Conservation (phyloP, 2,113 vertebrate species). For the Otocyon megalotis region DNA sequence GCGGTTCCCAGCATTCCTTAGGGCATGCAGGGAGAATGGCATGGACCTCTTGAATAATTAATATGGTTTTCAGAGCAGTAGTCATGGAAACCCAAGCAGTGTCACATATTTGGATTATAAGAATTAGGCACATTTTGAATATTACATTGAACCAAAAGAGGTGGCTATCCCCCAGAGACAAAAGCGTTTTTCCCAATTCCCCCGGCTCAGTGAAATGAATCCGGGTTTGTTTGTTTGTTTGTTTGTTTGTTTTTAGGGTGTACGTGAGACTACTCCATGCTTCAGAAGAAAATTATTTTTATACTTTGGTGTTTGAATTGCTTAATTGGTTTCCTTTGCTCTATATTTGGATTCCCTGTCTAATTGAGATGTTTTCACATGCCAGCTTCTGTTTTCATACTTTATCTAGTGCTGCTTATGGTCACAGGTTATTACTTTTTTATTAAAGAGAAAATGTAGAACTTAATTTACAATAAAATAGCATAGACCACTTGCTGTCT, state of each 20-base stretch:
- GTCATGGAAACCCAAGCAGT: slow-evolving; percentile 89
- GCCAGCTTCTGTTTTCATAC: slow-evolving; percentile 53
- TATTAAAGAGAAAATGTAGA: slow-evolving; percentile 73
- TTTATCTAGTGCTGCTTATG: slow-evolving; percentile 37
- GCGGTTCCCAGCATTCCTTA: slow-evolving; percentile 86
- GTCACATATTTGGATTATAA: slow-evolving; percentile 88
- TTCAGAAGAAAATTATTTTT: slow-evolving; percentile 43
- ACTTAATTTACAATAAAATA: slow-evolving; percentile 66
- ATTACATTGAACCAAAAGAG: slow-evolving; percentile 85
- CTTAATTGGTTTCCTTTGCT: slow-evolving; percentile 58
- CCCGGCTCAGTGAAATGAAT: slow-evolving; percentile 45
- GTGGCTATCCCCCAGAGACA: slow-evolving; percentile 67
- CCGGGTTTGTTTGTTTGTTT: not conserved
- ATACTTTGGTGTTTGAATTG: slow-evolving; percentile 63
- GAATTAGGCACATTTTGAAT: slow-evolving; percentile 89
- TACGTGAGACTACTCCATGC: not conserved
- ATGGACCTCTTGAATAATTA: slow-evolving; percentile 91
- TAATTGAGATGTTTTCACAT: slow-evolving; percentile 73
- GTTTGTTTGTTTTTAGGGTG: not conserved
- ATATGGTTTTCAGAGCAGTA: slow-evolving; percentile 90
- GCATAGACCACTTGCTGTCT: not conserved
- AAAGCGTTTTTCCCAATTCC: slow-evolving; percentile 36
- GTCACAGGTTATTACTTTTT: slow-evolving; percentile 67
- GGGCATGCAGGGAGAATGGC: slow-evolving; percentile 86
- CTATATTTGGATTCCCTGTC: slow-evolving; percentile 53